Evolutionary conservation across 2,888 invertebrate species (phyloP).

Genomic region (Hypercompe scribonia): DNA sequence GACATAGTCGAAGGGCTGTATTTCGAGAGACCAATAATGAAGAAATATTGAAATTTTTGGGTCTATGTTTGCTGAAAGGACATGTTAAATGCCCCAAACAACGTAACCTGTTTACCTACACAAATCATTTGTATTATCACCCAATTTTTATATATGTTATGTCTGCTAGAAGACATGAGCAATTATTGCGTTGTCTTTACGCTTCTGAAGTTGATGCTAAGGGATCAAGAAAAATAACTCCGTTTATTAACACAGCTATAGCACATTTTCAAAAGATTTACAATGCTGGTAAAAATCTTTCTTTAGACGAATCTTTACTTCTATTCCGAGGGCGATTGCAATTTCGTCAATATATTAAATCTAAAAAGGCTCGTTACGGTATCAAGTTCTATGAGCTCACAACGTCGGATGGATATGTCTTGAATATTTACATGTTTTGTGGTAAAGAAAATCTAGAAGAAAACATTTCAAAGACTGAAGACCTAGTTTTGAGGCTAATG

Average conservation of each 20-base stretch:
- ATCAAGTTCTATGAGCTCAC: slow-evolving; percentile 22
- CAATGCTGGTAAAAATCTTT: slow-evolving; percentile 13
- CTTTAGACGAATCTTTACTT: slow-evolving; percentile 13
- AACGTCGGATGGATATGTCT: slow-evolving; percentile 13
- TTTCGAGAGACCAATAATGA: not conserved
- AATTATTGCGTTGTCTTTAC: slow-evolving; percentile 16
- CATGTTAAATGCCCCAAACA: slow-evolving; percentile 7
- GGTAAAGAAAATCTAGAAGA: too few species aligned
- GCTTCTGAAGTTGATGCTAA: slow-evolving; percentile 3
- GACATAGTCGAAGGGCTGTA: not conserved
- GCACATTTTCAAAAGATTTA: slow-evolving; percentile 1
- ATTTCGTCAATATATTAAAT: slow-evolving; percentile 17
- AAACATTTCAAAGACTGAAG: too few species aligned
- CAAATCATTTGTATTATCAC: slow-evolving; percentile 16
- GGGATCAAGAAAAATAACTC: slow-evolving; percentile 9
- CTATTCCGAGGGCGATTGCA: slow-evolving; percentile 7
- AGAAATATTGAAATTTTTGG: not conserved
- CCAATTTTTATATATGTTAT: slow-evolving; percentile 8
- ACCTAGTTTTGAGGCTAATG: too few species aligned
- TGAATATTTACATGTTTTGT: too few species aligned
- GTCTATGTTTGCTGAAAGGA: slow-evolving; percentile 11
- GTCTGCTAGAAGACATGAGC: slow-evolving; percentile 15
- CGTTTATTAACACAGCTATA: slow-evolving; percentile 12
- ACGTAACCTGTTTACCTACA: slow-evolving; percentile 13
- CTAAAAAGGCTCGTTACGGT: slow-evolving; percentile 20